Evolutionary conservation across 2,888 invertebrate genomes (phyloP).

Genomic region (Polyommatus iphigenia): DNA sequence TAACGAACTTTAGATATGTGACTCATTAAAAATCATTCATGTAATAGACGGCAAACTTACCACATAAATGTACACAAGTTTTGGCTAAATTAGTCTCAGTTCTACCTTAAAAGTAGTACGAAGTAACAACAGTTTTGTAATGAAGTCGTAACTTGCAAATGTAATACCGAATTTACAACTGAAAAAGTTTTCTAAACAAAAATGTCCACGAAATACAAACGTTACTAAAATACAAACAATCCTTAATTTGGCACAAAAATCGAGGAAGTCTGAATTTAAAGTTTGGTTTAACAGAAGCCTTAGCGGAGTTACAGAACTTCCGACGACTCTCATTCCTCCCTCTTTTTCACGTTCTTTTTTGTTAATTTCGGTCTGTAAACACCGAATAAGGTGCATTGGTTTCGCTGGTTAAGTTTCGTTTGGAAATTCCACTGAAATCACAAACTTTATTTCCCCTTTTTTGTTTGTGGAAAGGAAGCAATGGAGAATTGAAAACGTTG

Average conservation of each 20-base stretch:
- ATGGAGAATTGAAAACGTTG: constrained; percentile 32
- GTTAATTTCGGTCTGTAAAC: constrained; percentile 41
- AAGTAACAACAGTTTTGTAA: background rate
- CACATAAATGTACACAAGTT: background rate
- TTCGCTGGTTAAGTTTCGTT: constrained; percentile 34
- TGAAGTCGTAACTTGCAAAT: background rate
- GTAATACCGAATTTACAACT: constrained; percentile 22
- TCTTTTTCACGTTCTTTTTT: constrained; percentile 38
- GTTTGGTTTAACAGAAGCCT: constrained; percentile 43
- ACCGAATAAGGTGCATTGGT: constrained; percentile 36
- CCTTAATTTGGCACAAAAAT: constrained; percentile 40
- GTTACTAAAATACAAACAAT: constrained; percentile 33
- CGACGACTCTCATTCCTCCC: constrained; percentile 38
- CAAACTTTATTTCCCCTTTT: constrained; percentile 33
- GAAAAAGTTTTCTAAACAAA: constrained; percentile 24
- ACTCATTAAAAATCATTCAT: background rate
- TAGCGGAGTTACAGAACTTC: constrained; percentile 43
- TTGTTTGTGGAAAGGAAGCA: constrained; percentile 33
- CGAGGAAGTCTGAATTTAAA: constrained; percentile 40
- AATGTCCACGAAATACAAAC: constrained; percentile 25
- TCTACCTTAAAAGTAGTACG: background rate
- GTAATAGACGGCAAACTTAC: background rate
- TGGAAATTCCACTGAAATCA: constrained; percentile 34
- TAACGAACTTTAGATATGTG: background rate
- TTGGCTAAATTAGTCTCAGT: background rate